Percentiles rank a stretch among this genome's conserved stretches.
These are phyloP conservation scores for Ormia ochracea DNA, from an alignment of 2,888 invertebrate genomes.

Conservation along the genomic window DNA sequence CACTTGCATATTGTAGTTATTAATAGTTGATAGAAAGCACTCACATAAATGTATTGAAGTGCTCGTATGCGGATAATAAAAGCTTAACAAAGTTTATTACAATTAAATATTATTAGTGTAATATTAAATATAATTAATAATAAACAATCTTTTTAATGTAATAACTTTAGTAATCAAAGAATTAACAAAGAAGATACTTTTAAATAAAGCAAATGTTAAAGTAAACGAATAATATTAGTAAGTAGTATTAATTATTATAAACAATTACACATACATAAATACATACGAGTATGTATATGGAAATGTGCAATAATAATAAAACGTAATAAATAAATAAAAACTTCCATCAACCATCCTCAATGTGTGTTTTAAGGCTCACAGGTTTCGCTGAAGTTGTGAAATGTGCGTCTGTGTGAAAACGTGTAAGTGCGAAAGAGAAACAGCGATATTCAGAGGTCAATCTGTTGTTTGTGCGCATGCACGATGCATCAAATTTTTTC, in stretches of 20 bases:
- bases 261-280: neutral
- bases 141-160: slow-evolving; percentile 38
- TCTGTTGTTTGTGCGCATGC: too few relatives aligned
- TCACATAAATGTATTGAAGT: neutral
- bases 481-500: too few relatives aligned
- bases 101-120: too few relatives aligned
- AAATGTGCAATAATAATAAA: slow-evolving; percentile 47
- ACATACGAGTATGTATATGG: slow-evolving; percentile 15
- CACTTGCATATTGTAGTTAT: neutral
- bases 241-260: neutral
- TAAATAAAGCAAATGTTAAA: slow-evolving; percentile 33
- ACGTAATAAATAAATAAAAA: slow-evolving; percentile 5
- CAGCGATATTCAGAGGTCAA: too few relatives aligned
- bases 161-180: slow-evolving; percentile 37
- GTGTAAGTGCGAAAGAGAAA: too few relatives aligned
- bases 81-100: neutral
- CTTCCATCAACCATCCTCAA: neutral
- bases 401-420: too few relatives aligned
- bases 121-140: neutral
- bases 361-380: too few relatives aligned
- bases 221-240: slow-evolving; percentile 3
- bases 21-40: neutral
- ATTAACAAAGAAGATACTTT: slow-evolving; percentile 13
- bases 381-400: too few relatives aligned
- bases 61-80: neutral